Percentiles rank a stretch among this genome's conserved stretches.
These are phyloP conservation scores for Gambusia affinis DNA, from an alignment of 2,113 vertebrate species.

Conservation along the genomic window DNA sequence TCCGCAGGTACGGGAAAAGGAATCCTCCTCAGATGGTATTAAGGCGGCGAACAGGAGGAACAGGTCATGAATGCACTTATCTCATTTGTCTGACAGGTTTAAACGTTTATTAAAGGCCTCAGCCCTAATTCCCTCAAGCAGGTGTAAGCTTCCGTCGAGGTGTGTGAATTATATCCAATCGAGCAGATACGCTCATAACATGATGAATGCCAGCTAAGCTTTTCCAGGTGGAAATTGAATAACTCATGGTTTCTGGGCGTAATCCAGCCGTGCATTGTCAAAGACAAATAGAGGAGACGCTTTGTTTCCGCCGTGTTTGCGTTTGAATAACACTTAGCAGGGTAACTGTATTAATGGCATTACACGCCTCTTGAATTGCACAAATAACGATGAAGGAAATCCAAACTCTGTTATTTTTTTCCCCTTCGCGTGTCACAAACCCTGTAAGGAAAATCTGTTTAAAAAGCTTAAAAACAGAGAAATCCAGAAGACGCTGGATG, in stretches of 20 bases:
- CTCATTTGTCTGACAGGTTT: conserved; percentile 82
- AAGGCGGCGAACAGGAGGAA: conserved; percentile 70
- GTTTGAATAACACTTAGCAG: conserved; percentile 33
- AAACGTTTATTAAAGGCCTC: conserved; percentile 81
- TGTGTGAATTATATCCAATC: conserved; percentile 80
- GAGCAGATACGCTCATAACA: conserved; percentile 74
- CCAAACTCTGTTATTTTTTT: conserved; percentile 17
- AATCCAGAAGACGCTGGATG: conserved; percentile 29
- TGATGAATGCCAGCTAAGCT: conserved; percentile 77
- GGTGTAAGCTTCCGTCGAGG: conserved; percentile 82
- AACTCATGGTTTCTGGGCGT: conserved; percentile 75
- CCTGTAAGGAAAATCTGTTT: conserved; percentile 11
- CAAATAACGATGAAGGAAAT: conserved; percentile 34
- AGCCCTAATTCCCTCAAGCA: conserved; percentile 82
- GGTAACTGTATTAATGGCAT: conserved; percentile 49
- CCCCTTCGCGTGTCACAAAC: not conserved
- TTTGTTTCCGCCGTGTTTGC: conserved; percentile 28
- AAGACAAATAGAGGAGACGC: conserved; percentile 58
- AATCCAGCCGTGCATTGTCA: conserved; percentile 72
- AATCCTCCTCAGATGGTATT: conserved; percentile 75
- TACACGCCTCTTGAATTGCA: conserved; percentile 37
- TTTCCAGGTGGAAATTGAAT: conserved; percentile 82
- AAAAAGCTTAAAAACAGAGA: not conserved
- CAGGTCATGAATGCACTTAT: conserved; percentile 77
- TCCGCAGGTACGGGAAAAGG: conserved; percentile 65